Conservation (phyloP, 2,888 invertebrate species). For the Dione vanillae region DNA sequence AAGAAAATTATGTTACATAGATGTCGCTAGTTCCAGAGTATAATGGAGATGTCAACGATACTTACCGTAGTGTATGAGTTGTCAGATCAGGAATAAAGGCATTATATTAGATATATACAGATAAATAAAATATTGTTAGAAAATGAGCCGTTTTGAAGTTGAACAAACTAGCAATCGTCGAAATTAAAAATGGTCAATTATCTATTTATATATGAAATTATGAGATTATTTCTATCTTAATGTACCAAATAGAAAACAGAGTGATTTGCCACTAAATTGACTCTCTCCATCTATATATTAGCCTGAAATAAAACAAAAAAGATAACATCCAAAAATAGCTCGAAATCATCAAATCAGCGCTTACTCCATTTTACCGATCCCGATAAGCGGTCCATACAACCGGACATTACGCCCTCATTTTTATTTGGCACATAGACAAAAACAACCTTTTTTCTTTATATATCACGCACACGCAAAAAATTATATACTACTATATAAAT, state of each 20-base stretch:
- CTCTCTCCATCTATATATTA: too few species aligned
- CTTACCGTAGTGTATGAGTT: too few species aligned
- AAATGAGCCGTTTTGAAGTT: too few species aligned
- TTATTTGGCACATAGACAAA: constrained; percentile 84
- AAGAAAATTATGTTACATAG: background rate
- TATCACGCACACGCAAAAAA: constrained; percentile 62
- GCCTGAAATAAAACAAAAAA: background rate
- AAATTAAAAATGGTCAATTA: too few species aligned
- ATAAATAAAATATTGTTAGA: too few species aligned
- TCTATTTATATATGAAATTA: too few species aligned
- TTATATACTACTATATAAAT: constrained; percentile 49
- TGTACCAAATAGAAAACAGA: too few species aligned
- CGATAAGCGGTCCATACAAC: constrained; percentile 77
- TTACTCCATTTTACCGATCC: constrained; percentile 56
- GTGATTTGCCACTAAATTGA: too few species aligned
- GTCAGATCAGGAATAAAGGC: background rate
- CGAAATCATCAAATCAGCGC: constrained; percentile 28
- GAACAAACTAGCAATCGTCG: too few species aligned
- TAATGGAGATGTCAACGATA: background rate
- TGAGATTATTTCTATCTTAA: too few species aligned
- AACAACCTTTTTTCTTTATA: constrained; percentile 79
- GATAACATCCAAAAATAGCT: background rate
- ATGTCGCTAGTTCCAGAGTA: background rate
- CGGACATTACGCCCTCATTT: constrained; percentile 83
- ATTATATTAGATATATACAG: background rate